Conservation (phyloP, 2,888 invertebrate genomes). For the Acleris emargana region DNA sequence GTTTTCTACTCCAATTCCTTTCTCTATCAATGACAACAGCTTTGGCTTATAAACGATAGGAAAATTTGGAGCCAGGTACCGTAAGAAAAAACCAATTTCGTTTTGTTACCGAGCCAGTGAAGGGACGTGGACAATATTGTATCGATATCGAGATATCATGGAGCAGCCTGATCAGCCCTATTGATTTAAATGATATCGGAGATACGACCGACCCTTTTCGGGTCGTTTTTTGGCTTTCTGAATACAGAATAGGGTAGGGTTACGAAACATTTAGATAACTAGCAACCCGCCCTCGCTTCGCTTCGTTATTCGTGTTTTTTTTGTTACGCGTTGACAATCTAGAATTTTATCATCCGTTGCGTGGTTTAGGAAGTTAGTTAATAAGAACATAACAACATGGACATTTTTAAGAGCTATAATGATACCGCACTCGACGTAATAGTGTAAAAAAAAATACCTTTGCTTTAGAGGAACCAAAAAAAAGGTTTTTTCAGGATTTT, state of each 20-base stretch:
- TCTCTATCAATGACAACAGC: neutral
- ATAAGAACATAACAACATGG: no score
- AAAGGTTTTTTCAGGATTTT: no score
- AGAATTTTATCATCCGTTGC: no score
- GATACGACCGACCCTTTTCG: constrained; percentile 3
- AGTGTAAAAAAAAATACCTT: no score
- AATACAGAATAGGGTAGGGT: neutral
- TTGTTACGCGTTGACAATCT: no score
- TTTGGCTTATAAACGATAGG: constrained; percentile 1
- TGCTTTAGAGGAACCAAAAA: no score
- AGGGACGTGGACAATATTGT: constrained; percentile 12
- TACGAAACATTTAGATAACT: neutral
- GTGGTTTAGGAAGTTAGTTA: no score
- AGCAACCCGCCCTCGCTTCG: no score
- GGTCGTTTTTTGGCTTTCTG: neutral
- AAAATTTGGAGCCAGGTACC: constrained; percentile 3
- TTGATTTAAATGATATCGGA: constrained; percentile 12
- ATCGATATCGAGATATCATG: constrained; percentile 12
- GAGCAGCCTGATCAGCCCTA: constrained; percentile 2
- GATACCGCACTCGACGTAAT: no score
- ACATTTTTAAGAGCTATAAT: no score
- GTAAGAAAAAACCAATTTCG: constrained; percentile 19
- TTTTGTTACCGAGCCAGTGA: constrained; percentile 3
- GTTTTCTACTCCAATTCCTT: neutral
- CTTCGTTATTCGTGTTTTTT: no score